Conservation (phyloP, 2,888 invertebrate genomes). For the Lepas anatifera region DNA sequence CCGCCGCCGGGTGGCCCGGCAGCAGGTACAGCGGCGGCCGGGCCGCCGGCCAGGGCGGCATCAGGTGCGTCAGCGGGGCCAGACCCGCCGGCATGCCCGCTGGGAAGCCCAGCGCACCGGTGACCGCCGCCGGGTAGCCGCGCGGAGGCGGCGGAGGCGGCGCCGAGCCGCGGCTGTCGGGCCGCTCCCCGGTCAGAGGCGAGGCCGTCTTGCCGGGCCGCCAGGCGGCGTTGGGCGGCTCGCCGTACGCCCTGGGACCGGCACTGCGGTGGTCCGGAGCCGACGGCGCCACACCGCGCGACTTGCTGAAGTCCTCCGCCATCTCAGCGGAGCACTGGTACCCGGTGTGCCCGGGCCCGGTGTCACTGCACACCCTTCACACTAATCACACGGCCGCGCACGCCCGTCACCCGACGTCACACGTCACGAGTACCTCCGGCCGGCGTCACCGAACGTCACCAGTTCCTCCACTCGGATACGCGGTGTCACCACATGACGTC, state of each 20-base stretch:
- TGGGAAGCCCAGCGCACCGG: not conserved
- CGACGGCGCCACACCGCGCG: constrained; percentile 1
- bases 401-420: not conserved
- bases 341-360: not conserved
- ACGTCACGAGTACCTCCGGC: too few relatives aligned
- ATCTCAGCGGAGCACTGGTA: not conserved
- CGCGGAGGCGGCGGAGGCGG: constrained; percentile 2
- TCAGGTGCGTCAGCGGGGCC: not conserved
- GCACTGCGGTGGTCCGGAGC: not conserved
- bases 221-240: not conserved
- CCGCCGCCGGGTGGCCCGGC: not conserved
- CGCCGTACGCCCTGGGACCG: not conserved
- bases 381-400: not conserved
- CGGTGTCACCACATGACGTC: too few relatives aligned
- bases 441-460: too few relatives aligned
- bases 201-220: not conserved
- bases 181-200: constrained; percentile 1
- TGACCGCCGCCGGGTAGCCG: not conserved
- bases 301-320: constrained; percentile 5
- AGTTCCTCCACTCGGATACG: too few relatives aligned
- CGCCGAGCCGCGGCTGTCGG: not conserved
- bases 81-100: not conserved
- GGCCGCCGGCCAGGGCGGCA: not conserved
- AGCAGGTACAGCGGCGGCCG: not conserved
- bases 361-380: not conserved